Conservation (phyloP, 2,113 vertebrate genomes). For the Pterocles gutturalis region DNA sequence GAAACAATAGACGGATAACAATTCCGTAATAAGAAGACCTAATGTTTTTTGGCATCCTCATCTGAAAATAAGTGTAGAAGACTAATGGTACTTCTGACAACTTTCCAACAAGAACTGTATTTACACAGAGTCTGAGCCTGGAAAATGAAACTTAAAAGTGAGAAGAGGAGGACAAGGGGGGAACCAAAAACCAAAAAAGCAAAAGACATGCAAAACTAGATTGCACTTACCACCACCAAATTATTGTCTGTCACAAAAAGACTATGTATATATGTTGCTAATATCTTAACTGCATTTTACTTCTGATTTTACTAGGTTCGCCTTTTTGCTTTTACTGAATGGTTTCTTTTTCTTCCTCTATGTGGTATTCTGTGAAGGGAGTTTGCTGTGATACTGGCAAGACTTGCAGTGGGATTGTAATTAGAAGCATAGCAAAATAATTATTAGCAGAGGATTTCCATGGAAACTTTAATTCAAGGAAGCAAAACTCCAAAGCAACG, state of each 20-base stretch:
- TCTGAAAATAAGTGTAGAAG: neutral
- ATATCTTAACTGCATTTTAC: neutral
- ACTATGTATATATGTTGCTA: neutral
- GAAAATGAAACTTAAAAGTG: neutral
- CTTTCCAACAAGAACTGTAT: neutral
- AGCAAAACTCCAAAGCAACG: conserved; percentile 31
- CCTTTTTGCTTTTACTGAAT: neutral
- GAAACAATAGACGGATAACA: neutral
- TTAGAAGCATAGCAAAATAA: conserved; percentile 69
- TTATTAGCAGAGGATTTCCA: conserved; percentile 70
- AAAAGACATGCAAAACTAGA: neutral
- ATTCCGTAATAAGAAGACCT: neutral
- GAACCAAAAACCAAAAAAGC: too few relatives aligned
- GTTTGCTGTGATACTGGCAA: conserved; percentile 43
- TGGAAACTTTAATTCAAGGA: conserved; percentile 55
- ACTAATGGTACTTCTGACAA: neutral
- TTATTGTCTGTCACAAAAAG: neutral
- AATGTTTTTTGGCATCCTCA: neutral
- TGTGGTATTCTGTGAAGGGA: neutral
- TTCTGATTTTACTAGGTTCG: neutral
- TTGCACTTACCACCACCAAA: neutral
- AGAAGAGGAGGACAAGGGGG: neutral
- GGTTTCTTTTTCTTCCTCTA: neutral
- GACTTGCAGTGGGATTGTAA: conserved; percentile 47
- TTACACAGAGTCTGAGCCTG: neutral